Evolutionary conservation across 2,797 vertebrate genomes (phyloP).

Genomic region (Forpus xanthops): DNA sequence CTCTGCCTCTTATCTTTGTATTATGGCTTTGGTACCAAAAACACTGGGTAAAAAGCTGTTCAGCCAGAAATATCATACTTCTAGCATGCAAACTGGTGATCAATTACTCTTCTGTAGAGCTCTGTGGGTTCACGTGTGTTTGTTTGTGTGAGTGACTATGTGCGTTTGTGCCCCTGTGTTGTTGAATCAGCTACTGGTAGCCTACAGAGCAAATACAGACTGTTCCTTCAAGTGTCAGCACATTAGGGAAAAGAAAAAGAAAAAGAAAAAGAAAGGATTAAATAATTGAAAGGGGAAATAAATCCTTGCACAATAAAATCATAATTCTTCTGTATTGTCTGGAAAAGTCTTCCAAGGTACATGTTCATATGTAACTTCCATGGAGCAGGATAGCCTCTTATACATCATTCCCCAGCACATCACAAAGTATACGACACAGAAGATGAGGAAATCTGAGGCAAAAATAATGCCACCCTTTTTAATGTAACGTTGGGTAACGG

Average conservation of each 20-base stretch:
- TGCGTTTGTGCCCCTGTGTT: background rate
- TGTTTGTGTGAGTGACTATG: background rate
- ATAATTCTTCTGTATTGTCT: background rate
- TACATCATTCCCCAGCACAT: background rate
- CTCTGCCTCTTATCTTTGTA: slow-evolving; percentile 68
- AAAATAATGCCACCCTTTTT: background rate
- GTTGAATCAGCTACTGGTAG: background rate
- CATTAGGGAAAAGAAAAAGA: no score
- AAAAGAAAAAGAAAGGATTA: background rate
- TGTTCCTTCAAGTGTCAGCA: background rate
- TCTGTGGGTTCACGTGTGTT: background rate
- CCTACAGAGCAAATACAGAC: background rate
- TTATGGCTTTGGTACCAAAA: slow-evolving; percentile 37
- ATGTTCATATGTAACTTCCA: background rate
- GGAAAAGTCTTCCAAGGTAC: background rate
- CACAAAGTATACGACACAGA: background rate
- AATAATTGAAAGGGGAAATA: background rate
- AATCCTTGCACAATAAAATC: background rate
- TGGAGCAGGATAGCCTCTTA: background rate
- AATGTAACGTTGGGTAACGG: background rate
- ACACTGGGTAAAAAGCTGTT: slow-evolving; percentile 30
- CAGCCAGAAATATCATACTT: slow-evolving; percentile 47
- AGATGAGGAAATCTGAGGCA: background rate
- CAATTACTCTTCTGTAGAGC: slow-evolving; percentile 30
- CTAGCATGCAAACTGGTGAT: slow-evolving; percentile 31